A percentile compares a stretch with the other conserved stretches of the same genome.
Evolutionary conservation across 2,113 vertebrate genomes (phyloP).

Genomic region (Trachemys scripta): DNA sequence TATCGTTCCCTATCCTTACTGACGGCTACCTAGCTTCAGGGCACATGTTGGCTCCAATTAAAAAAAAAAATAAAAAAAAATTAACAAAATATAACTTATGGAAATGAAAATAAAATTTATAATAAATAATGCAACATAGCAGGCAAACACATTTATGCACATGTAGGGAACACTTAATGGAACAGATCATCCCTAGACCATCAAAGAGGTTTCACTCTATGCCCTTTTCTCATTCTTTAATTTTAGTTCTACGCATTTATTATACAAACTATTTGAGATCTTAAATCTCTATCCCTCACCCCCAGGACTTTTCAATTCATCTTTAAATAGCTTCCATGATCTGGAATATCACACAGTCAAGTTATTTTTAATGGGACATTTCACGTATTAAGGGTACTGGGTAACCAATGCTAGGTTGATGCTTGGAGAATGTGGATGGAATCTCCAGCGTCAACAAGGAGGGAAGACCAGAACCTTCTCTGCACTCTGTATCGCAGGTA

Average conservation of each 20-base stretch:
- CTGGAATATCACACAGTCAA: neutral
- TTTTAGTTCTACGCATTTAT: neutral
- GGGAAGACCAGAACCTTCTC: neutral
- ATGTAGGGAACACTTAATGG: neutral
- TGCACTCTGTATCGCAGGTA: neutral
- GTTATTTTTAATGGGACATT: neutral
- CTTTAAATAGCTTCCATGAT: neutral
- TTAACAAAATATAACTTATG: slow-evolving; percentile 42
- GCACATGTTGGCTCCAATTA: slow-evolving; percentile 38
- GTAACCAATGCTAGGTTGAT: neutral
- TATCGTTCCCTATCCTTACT: slow-evolving; percentile 59
- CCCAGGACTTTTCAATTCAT: neutral
- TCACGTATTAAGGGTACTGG: neutral
- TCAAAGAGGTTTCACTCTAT: neutral
- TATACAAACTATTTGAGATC: neutral
- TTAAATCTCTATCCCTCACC: neutral
- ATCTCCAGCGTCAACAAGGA: too few relatives aligned
- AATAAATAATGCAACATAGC: neutral
- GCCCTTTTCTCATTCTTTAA: neutral
- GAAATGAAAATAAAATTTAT: slow-evolving; percentile 59
- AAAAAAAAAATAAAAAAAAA: neutral
- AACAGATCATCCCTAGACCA: slow-evolving; percentile 9
- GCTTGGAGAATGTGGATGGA: neutral
- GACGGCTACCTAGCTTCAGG: slow-evolving; percentile 44
- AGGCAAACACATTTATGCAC: neutral